phyloP scores from a whole-genome alignment of 2,113 vertebrate species.

The Pygoscelis adeliae region DNA sequence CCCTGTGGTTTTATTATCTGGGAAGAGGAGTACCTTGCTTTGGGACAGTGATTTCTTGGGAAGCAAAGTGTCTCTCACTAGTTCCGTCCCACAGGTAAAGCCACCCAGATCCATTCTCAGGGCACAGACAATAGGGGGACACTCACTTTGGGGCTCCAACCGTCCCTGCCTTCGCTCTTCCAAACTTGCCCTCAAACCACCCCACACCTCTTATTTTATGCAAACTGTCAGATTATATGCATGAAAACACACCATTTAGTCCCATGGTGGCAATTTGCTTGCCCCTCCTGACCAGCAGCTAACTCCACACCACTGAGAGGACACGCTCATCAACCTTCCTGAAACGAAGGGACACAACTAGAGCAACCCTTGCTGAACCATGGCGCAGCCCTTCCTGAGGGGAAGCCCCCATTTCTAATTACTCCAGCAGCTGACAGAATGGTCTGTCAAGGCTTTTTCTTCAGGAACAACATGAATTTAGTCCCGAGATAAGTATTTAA shows the following conservation, averaged over 20 bases:
- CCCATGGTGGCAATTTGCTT: accelerated
- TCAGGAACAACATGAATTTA: background rate
- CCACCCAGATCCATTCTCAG: background rate
- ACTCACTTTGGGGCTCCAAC: background rate
- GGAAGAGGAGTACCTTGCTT: background rate
- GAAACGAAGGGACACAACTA: background rate
- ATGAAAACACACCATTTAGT: accelerated
- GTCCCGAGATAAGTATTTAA: background rate
- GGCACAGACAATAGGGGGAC: accelerated
- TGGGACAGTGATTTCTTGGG: background rate
- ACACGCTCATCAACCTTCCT: accelerated
- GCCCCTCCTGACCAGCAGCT: background rate
- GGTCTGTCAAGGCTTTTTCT: background rate
- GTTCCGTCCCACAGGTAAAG: background rate
- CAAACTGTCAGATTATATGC: accelerated
- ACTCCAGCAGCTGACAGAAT: background rate
- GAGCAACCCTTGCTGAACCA: background rate
- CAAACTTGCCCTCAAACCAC: background rate
- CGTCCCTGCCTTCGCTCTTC: background rate
- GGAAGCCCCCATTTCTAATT: background rate
- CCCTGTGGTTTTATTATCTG: background rate
- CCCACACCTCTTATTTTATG: background rate
- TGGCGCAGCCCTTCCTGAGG: accelerated
- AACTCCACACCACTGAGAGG: accelerated
- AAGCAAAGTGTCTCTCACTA: background rate